Conservation (phyloP, 2,113 vertebrate genomes). For the Oreochromis aureus region DNA sequence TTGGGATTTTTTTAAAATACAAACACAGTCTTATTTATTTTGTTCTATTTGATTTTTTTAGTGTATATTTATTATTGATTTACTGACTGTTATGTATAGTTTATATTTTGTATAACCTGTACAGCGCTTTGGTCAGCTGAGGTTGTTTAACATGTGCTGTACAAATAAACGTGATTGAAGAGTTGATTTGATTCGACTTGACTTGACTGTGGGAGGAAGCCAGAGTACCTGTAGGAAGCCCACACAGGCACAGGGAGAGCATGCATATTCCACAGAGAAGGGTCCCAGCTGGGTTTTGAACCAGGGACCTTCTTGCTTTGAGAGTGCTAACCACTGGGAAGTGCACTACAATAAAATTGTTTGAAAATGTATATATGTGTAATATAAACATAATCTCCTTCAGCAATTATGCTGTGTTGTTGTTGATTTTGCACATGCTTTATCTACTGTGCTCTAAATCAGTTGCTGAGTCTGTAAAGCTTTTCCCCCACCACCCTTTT, state of each 20-base stretch:
- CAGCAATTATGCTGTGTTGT: background rate
- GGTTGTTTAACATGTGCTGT: background rate
- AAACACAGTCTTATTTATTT: background rate
- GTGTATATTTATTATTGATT: background rate
- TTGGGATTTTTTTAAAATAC: background rate
- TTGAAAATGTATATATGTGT: background rate
- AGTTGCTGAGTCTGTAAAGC: background rate
- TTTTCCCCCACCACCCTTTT: background rate
- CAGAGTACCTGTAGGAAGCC: background rate
- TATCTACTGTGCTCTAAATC: background rate
- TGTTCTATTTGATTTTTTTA: background rate
- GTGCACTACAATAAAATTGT: background rate
- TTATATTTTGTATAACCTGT: background rate
- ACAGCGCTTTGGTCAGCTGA: background rate
- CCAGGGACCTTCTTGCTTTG: background rate
- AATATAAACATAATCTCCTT: background rate
- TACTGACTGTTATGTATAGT: background rate
- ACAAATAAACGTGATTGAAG: background rate
- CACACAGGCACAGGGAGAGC: background rate
- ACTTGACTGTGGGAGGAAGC: background rate
- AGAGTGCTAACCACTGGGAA: background rate
- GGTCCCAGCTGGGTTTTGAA: background rate
- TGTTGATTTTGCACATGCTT: background rate
- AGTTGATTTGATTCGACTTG: background rate
- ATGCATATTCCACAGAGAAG: background rate